Conservation (phyloP, 1,140 invertebrate species). For the Alviniconcha marisindica region DNA sequence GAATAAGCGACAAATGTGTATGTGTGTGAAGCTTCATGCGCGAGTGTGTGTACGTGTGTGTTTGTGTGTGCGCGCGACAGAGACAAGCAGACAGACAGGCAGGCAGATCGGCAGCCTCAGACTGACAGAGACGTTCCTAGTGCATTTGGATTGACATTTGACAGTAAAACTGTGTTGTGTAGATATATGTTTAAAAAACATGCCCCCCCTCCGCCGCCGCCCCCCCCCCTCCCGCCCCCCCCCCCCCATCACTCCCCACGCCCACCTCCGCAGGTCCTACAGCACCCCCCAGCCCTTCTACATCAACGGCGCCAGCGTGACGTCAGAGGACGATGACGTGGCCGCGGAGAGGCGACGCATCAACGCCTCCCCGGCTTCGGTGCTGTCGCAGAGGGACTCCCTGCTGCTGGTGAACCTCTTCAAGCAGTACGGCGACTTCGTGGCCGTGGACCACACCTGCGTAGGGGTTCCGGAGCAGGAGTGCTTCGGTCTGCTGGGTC, state of each 20-base stretch:
- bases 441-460: conserved; percentile 83
- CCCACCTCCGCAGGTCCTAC: not conserved
- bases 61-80: too few relatives aligned
- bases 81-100: not conserved
- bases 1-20: too few relatives aligned
- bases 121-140: too few relatives aligned
- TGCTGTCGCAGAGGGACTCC: conserved; percentile 54
- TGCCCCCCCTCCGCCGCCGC: not conserved
- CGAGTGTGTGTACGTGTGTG: too few relatives aligned
- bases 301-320: not conserved
- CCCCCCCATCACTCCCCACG: not conserved
- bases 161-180: too few relatives aligned
- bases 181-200: not conserved
- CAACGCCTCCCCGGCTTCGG: conserved; percentile 48
- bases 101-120: too few relatives aligned
- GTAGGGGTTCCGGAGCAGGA: conserved; percentile 84
- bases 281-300: not conserved
- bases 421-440: conserved; percentile 81
- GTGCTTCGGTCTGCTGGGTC: conserved; percentile 92
- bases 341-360: conserved; percentile 56
- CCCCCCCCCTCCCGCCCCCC: not conserved
- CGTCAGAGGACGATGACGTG: conserved; percentile 58
- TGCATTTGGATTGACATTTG: too few relatives aligned
- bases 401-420: conserved; percentile 72
- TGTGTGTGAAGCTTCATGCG: too few relatives aligned